Conservation (phyloP, 2,797 vertebrate genomes). For the Peromyscus eremicus region DNA sequence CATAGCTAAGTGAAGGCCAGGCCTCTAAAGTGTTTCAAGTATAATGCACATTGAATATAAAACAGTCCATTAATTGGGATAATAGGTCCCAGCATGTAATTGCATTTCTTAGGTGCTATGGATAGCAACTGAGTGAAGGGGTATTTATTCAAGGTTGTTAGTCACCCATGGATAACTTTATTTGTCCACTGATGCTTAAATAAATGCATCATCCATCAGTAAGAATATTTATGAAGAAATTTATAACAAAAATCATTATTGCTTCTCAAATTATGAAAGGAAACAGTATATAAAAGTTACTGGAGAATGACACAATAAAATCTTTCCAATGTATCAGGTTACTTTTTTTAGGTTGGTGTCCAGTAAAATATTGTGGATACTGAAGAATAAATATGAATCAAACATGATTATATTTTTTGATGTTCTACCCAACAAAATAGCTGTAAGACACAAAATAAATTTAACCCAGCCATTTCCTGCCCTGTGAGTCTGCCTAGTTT, state of each 20-base stretch:
- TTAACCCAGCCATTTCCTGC: constrained; percentile 1
- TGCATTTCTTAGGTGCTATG: constrained; percentile 91
- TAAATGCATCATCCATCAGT: constrained; percentile 88
- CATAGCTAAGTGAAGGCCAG: constrained; percentile 87
- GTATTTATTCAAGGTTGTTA: constrained; percentile 93
- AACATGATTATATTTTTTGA: constrained; percentile 1
- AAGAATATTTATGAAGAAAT: constrained; percentile 88
- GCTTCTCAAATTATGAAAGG: constrained; percentile 88
- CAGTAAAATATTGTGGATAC: constrained; percentile 72
- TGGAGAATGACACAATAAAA: constrained; percentile 85
- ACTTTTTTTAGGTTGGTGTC: constrained; percentile 77
- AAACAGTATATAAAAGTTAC: constrained; percentile 89
- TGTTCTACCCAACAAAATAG: constrained; percentile 52
- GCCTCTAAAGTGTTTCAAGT: constrained; percentile 88
- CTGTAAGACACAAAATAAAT: not conserved
- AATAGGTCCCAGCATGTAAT: constrained; percentile 93
- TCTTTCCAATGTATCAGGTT: constrained; percentile 58
- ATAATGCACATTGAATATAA: constrained; percentile 91
- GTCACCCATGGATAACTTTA: constrained; percentile 93
- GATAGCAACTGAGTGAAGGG: constrained; percentile 89
- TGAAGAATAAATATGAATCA: constrained; percentile 56
- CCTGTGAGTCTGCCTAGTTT: not conserved
- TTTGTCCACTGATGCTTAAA: constrained; percentile 91
- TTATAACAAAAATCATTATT: constrained; percentile 89
- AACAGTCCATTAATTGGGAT: constrained; percentile 94